Base-by-base conservation (phyloP, 2,113 vertebrate species). In the Stigmatopora argus region DNA sequence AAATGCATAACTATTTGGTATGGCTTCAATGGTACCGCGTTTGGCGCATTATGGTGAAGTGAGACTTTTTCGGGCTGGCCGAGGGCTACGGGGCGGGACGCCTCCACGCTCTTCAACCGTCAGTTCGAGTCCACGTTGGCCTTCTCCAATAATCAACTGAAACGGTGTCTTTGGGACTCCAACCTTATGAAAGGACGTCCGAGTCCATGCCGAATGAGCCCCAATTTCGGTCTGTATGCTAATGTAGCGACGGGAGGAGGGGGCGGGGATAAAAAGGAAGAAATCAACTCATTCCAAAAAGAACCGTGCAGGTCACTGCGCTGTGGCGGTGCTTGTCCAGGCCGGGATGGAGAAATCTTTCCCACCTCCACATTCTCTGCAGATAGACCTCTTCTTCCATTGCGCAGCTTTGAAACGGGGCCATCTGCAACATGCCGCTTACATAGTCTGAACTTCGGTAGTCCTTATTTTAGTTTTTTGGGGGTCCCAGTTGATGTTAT, bases 1-100 rank as follows among this genome's bases (percentile, higher is more conserved):
- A 78, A 72, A 59, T 78, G 86, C 59, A 86, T 87, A 88, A 78
- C 83, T 85, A 82, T 77, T 82, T 66, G 80, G 65, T 88, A 91
- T 91, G 89, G 89, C 90, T 91, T 91, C 66, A 78, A 84, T 85
- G 79, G 68, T 81, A 77, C 46, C 74, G 70, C 70, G 75, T 89
- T 89, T 86, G 88, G 83, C 87, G 73, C 69, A 83, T 78, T 48
- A 81, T 78, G 78, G 69, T 76, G 2, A 87, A 83, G 76, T 78
- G 79, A 75, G 73, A 76, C 67, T 74, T 75, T 41, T 41, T 41
- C 38, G 85, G 71, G 78, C 83, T 80, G 73, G 74, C 21, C 56
- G 79, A 84, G 73, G 72, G 75, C 38, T 59, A 69, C 78, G 77
- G 26, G 67, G 49, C 77, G 71, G 60, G 70, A 79, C 47, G 72